These are phyloP conservation scores for Drosophila pruinosa DNA, from an alignment of 1,140 invertebrate genomes.

Conservation along the genomic window DNA sequence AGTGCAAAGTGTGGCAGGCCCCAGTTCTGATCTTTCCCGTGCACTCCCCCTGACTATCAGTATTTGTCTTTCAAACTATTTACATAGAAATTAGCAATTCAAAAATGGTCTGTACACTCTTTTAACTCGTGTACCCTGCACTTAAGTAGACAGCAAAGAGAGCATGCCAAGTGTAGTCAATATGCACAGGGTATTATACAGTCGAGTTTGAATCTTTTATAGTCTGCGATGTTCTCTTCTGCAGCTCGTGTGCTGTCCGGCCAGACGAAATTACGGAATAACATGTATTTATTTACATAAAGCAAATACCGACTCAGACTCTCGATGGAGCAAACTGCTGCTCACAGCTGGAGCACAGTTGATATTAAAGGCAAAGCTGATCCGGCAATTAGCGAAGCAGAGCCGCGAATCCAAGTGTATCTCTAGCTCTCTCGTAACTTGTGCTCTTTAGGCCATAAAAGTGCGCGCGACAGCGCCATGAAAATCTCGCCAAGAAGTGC, in stretches of 20 bases:
- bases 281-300: conserved; percentile 50
- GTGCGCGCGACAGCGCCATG: conserved; percentile 26
- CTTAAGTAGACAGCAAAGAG: not conserved
- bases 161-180: not conserved
- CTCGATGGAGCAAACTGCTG: conserved; percentile 1
- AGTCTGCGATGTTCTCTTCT: not conserved
- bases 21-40: not conserved
- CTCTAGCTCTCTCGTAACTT: conserved; percentile 1
- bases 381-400: conserved; percentile 64
- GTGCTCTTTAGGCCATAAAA: conserved; percentile 36
- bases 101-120: conserved; percentile 22
- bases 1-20: conserved; percentile 44
- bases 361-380: conserved; percentile 36
- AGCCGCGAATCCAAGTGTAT: conserved; percentile 14
- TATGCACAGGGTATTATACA: not conserved
- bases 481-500: conserved; percentile 71
- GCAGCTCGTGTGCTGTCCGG: conserved; percentile 54
- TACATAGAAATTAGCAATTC: conserved; percentile 75
- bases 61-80: conserved; percentile 66
- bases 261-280: conserved; percentile 40
- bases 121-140: not conserved
- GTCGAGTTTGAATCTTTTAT: conserved; percentile 7
- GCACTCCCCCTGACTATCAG: not conserved
- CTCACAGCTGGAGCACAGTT: not conserved
- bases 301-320: conserved; percentile 16